Percentiles rank a stretch among this genome's conserved stretches.
These are phyloP conservation scores for Limnephilus marmoratus DNA, from an alignment of 2,888 invertebrate genomes.

Conservation along the genomic window DNA sequence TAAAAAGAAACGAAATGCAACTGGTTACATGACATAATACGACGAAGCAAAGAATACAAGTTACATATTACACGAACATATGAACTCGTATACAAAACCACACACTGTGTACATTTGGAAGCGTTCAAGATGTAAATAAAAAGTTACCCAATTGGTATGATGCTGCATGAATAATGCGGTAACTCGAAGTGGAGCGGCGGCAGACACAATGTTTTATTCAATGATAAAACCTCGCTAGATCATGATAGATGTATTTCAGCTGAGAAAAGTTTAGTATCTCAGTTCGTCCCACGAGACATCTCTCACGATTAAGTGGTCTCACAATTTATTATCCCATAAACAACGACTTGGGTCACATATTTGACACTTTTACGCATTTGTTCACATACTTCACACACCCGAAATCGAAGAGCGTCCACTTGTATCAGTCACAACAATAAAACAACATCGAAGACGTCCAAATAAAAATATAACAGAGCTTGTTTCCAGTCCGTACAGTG, in stretches of 20 bases:
- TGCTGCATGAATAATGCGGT: constrained; percentile 34
- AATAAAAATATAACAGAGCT: not conserved
- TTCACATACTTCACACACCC: not conserved
- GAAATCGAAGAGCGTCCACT: constrained; percentile 16
- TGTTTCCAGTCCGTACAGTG: not conserved
- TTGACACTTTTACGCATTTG: constrained; percentile 9
- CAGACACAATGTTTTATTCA: constrained; percentile 11
- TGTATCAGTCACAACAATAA: not conserved
- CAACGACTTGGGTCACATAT: constrained; percentile 19
- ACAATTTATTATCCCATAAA: constrained; percentile 29
- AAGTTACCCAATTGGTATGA: constrained; percentile 24
- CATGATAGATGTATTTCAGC: not conserved
- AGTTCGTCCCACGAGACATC: constrained; percentile 33
- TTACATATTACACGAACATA: not conserved
- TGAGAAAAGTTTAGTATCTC: not conserved
- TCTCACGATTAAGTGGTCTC: constrained; percentile 24
- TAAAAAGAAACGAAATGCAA: not conserved
- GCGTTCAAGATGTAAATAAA: not conserved
- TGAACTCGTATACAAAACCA: not conserved
- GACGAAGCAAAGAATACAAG: not conserved
- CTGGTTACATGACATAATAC: not conserved
- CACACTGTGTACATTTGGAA: not conserved
- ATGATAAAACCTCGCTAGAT: constrained; percentile 30
- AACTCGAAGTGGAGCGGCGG: not conserved
- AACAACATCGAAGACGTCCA: not conserved